Percentiles rank a stretch among this genome's conserved stretches.
These are phyloP conservation scores for Leptinotarsa lineolata DNA, from an alignment of 1,140 invertebrate species.

Conservation along the genomic window DNA sequence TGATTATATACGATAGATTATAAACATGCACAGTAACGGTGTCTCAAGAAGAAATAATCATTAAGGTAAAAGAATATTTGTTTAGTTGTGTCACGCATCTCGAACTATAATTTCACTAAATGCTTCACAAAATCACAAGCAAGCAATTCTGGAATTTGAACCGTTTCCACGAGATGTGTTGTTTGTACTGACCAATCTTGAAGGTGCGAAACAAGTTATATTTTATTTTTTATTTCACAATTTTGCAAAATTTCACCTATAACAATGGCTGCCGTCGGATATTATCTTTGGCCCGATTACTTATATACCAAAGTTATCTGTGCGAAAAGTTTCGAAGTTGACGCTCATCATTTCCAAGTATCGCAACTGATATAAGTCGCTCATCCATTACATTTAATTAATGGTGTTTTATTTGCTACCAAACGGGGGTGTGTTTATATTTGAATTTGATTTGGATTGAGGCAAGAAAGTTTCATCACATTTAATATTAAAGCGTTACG, in stretches of 20 bases:
- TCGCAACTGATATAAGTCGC: too few relatives aligned
- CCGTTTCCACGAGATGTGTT: neutral
- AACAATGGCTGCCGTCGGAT: neutral
- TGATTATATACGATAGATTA: conserved; percentile 4
- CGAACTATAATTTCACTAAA: neutral
- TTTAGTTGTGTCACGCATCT: too few relatives aligned
- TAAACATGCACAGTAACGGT: neutral
- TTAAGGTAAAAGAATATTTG: neutral
- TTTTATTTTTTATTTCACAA: neutral
- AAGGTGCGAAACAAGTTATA: neutral
- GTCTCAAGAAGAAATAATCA: neutral
- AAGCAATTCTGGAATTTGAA: neutral
- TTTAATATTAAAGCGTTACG: too few relatives aligned
- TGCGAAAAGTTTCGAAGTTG: neutral
- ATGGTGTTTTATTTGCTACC: too few relatives aligned
- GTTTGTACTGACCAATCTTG: neutral
- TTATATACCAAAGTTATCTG: neutral
- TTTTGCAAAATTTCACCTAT: neutral
- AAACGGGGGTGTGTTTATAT: too few relatives aligned
- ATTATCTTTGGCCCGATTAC: conserved; percentile 8
- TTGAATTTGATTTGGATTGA: too few relatives aligned
- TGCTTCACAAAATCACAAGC: neutral
- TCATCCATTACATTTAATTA: too few relatives aligned
- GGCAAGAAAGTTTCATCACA: too few relatives aligned
- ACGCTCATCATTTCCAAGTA: too few relatives aligned